phyloP scores from a whole-genome alignment of 2,797 vertebrate genomes.

The Melanogrammus aeglefinus region DNA sequence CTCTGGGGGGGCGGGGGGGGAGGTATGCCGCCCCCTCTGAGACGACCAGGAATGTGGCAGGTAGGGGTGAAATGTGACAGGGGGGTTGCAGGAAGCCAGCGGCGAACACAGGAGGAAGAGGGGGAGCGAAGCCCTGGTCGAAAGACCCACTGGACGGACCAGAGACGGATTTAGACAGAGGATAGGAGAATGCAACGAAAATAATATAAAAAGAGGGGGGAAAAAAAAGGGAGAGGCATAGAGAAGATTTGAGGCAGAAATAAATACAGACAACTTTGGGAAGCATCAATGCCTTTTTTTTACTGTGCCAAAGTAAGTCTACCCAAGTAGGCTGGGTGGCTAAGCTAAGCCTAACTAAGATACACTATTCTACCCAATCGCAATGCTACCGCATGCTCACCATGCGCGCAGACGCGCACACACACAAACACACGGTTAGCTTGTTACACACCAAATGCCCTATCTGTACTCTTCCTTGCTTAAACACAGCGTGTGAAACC shows the following conservation, averaged over 20 bases:
- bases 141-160: constrained; percentile 11
- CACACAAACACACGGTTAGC: neutral
- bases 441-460: neutral
- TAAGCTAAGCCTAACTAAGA: neutral
- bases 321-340: neutral
- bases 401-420: neutral
- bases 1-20: constrained; percentile 29
- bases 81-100: constrained; percentile 70
- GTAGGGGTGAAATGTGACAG: constrained; percentile 76
- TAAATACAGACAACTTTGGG: neutral
- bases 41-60: constrained; percentile 73
- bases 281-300: neutral
- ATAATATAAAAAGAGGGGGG: constrained; percentile 1
- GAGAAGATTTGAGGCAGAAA: neutral
- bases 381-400: no score
- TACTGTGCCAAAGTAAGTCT: neutral
- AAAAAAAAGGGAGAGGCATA: neutral
- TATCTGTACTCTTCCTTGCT: neutral
- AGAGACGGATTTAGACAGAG: neutral
- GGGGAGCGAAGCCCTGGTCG: constrained; percentile 26
- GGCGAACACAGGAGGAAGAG: constrained; percentile 31
- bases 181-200: neutral
- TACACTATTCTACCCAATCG: neutral
- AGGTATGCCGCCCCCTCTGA: constrained; percentile 64
- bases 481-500: neutral